Evolutionary conservation across 64 coral and sea anemone genomes (phyloP), one percentile per base, ranked within the genome.

Genomic region (Actinia equina): DNA sequence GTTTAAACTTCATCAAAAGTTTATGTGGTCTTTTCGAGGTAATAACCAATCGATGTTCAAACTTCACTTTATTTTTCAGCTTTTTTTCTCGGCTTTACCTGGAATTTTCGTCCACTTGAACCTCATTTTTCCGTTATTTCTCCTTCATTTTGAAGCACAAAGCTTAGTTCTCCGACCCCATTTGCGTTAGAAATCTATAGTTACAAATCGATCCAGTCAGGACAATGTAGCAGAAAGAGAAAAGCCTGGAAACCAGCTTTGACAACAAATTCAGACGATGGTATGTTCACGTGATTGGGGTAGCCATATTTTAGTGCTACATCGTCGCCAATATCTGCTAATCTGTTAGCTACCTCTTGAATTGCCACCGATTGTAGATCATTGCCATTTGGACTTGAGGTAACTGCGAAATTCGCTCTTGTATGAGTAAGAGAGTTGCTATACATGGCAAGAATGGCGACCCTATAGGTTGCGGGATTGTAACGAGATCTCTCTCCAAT

Each of bases 161-260:
- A 74, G 13, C 69, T 37, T 74, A 0, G 3, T 74, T 41, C 67
- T 71, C 27, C 25, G 7, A 14, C 69, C 13, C 5, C 13, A 1
- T 56, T 56, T 11, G 9, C 54, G 45, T 49, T 7, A 49, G 7
- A 49, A 49, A 49, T 49, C 54, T 4, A 22, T 19, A 23, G 2
- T 74, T 15, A 74, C 69, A 74, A 74, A 23, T 74, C 69, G 25
- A 74, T 74, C 69, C 69, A 74, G 8, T 74, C 69, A 30, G 69
- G 69, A 13, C 69, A 74, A 74, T 74, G 10, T 10, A 74, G 13
- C 69, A 37, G 6, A 41, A 37, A 74, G 69, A 74, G 69, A 30
- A 74, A 74, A 74, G 69, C 69, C 23, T 74, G 69, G 25, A 74
- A 74, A 42, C 26, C 69, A 41, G 25, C 69, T 30, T 74, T 37